Percentiles rank a stretch among this genome's conserved stretches.
Evolutionary conservation across 2,888 invertebrate species (phyloP).

Genomic region (Tyria jacobaeae): DNA sequence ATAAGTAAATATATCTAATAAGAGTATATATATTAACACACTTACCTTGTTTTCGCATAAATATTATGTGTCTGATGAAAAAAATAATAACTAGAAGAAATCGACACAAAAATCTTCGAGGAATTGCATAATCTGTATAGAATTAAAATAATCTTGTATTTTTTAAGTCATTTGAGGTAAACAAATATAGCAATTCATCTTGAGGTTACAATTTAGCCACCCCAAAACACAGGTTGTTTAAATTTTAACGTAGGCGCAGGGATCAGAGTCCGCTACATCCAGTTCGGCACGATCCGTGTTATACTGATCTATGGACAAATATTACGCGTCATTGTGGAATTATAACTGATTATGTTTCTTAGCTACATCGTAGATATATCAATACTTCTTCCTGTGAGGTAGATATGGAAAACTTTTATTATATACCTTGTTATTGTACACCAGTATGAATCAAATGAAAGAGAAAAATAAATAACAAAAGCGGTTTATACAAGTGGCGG

Average conservation of each 20-base stretch:
- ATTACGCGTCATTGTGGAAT: conserved; percentile 37
- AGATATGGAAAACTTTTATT: too few relatives aligned
- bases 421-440: too few relatives aligned
- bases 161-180: neutral
- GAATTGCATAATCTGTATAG: neutral
- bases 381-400: neutral
- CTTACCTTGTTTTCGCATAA: neutral
- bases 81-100: neutral
- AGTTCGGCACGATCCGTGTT: conserved; percentile 68
- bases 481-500: too few relatives aligned
- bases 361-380: neutral
- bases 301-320: conserved; percentile 44
- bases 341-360: conserved; percentile 31
- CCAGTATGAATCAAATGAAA: too few relatives aligned
- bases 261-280: conserved; percentile 64
- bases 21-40: neutral
- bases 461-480: too few relatives aligned
- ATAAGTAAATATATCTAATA: neutral
- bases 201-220: conserved; percentile 38
- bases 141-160: neutral
- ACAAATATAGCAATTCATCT: conserved; percentile 3
- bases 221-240: conserved; percentile 57
- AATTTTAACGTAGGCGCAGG: conserved; percentile 61
- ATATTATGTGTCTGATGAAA: too few relatives aligned
- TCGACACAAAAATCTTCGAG: neutral